Evolutionary conservation across 2,888 invertebrate genomes (phyloP), one percentile per base, ranked within the genome.

Genomic region (Coelinius sp.): DNA sequence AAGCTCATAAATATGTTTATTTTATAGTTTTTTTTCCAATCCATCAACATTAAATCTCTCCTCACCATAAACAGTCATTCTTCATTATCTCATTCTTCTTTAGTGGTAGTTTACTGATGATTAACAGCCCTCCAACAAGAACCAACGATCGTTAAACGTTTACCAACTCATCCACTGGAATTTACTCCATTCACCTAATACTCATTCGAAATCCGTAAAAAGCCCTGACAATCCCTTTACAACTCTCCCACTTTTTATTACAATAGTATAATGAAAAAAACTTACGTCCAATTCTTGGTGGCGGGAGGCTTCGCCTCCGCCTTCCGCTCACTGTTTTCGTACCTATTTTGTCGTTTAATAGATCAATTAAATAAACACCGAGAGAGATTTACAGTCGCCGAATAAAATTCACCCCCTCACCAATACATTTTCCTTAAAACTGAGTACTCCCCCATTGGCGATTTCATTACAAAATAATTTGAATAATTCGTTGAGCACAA

Each of bases 221-320:
- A n/a, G 1, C 12, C n/a, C 6, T 1, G 2, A 41, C 1, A n/a
- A 41, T n/a, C 41, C n/a, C n/a, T 12, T n/a, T n/a, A n/a, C 41
- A 35, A 35, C 6, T 35, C 35, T 10, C 35, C 35, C 35, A 2
- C 5, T 8, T 6, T 44, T 44, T 14, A 44, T 17, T 8, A 49
- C 8, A 20, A 20, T 5, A 6, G 44, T 44, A 44, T 12, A 44
- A 44, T 12, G n/a, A 44, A 10, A 44, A 44, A 25, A 80, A 86
- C 86, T 86, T 76, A 86, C 86, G 86, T 74, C 82, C 82, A 80
- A 84, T 84, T 76, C 81, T 85, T 62, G 82, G 85, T 79, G 86
- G 84, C 83, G 81, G 84, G 84, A 85, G 86, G 85, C 85, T 85
- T 75, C 81, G 85, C 83, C 85, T 85, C 86, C 86, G 85, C 82